Evolutionary conservation across 2,797 vertebrate species (phyloP).

Genomic region (Salmo trutta): DNA sequence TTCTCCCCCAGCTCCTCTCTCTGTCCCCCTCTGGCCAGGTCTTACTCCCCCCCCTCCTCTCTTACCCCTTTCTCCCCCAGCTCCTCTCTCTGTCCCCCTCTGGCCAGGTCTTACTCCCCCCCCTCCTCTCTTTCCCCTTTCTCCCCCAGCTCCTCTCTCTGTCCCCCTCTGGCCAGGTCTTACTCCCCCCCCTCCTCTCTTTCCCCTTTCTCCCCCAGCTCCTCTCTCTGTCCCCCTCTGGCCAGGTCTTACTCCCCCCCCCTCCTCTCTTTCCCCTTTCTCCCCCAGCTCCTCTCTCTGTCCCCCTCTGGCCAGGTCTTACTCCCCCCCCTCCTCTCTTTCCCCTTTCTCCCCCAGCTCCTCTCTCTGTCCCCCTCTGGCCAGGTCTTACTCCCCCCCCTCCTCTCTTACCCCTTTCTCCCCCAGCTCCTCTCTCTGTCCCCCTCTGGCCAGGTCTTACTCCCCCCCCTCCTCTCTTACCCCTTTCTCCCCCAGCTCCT

Average conservation of each 20-base stretch:
- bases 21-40: background rate
- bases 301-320: background rate
- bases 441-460: too few species aligned
- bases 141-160: background rate
- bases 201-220: background rate
- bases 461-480: background rate
- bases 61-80: background rate
- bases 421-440: background rate
- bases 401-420: background rate
- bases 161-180: background rate
- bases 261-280: background rate
- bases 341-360: background rate
- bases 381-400: too few species aligned
- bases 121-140: background rate
- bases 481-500: background rate
- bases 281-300: background rate
- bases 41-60: background rate
- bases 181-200: background rate
- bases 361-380: background rate
- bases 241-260: too few species aligned
- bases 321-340: background rate
- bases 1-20: background rate
- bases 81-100: background rate
- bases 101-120: too few species aligned
- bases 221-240: background rate